Conservation (phyloP, 2,888 invertebrate genomes). For the Drosophila atroscutellata region DNA sequence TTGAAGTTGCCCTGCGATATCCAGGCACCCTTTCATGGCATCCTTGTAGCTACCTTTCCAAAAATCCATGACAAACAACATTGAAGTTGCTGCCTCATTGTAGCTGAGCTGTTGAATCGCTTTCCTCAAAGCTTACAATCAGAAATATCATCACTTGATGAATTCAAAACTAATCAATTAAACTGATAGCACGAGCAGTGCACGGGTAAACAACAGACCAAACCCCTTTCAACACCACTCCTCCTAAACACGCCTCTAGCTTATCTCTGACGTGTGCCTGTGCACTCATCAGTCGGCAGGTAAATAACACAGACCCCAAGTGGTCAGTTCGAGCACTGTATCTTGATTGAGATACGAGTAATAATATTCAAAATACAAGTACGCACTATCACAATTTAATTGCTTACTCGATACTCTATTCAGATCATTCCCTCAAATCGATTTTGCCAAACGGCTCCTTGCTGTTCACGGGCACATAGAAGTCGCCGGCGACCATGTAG, state of each 20-base stretch:
- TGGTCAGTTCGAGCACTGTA: conserved; percentile 17
- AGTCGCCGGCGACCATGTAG: conserved; percentile 78
- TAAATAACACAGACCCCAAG: conserved; percentile 19
- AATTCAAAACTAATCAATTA: conserved; percentile 23
- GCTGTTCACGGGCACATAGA: conserved; percentile 79
- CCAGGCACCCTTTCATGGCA: conserved; percentile 83
- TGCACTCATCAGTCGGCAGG: conserved; percentile 14
- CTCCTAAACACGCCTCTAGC: not conserved
- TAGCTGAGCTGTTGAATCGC: conserved; percentile 56
- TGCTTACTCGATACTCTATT: conserved; percentile 17
- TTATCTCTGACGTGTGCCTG: conserved; percentile 49
- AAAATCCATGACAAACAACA: too few relatives aligned
- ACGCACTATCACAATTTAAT: conserved; percentile 6
- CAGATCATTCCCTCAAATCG: not conserved
- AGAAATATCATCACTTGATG: conserved; percentile 3
- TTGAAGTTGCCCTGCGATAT: conserved; percentile 66
- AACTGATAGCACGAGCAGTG: conserved; percentile 13
- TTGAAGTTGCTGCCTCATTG: not conserved
- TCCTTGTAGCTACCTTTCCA: not conserved
- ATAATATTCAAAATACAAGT: not conserved
- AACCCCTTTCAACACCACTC: not conserved
- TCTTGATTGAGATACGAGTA: conserved; percentile 36
- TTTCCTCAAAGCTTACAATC: conserved; percentile 22
- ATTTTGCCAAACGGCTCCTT: conserved; percentile 76
- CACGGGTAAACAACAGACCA: conserved; percentile 17